Evolutionary conservation across 2,888 invertebrate genomes (phyloP).

Genomic region (Gymnoscelis rufifasciata): DNA sequence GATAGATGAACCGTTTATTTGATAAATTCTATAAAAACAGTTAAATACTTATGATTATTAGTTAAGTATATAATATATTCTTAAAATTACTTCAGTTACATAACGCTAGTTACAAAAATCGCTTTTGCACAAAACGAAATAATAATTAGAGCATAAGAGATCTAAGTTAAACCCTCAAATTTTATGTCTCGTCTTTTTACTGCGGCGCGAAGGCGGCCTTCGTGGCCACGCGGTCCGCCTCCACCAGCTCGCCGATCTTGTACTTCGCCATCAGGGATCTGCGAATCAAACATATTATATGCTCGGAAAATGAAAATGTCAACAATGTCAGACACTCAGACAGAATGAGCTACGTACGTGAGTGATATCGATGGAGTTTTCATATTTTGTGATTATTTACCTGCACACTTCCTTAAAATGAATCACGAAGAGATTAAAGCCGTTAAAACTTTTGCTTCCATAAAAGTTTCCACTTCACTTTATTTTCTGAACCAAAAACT

Average conservation of each 20-base stretch:
- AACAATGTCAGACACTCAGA: slow-evolving; percentile 27
- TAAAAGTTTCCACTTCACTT: too few relatives aligned
- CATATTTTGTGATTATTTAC: slow-evolving; percentile 19
- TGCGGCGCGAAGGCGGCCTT: slow-evolving; percentile 59
- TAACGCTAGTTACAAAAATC: too few relatives aligned
- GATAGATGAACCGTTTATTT: too few relatives aligned
- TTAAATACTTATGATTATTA: too few relatives aligned
- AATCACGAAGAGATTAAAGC: slow-evolving; percentile 71
- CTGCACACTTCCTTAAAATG: slow-evolving; percentile 39
- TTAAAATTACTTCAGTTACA: too few relatives aligned
- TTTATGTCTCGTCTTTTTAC: slow-evolving; percentile 71
- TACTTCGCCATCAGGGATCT: slow-evolving; percentile 90
- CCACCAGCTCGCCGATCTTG: slow-evolving; percentile 91
- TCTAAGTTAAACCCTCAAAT: too few relatives aligned
- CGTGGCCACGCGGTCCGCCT: slow-evolving; percentile 80
- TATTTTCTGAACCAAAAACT: too few relatives aligned
- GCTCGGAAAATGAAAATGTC: slow-evolving; percentile 16
- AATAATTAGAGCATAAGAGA: too few relatives aligned
- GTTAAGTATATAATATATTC: too few relatives aligned
- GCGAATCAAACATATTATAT: slow-evolving; percentile 16
- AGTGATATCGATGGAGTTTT: slow-evolving; percentile 32
- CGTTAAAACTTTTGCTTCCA: too few relatives aligned
- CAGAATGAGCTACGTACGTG: slow-evolving; percentile 18
- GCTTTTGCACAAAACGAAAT: too few relatives aligned
- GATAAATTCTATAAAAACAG: too few relatives aligned